Evolutionary conservation across 2,888 invertebrate genomes (phyloP).

Genomic region (Chaetoderma sp.): DNA sequence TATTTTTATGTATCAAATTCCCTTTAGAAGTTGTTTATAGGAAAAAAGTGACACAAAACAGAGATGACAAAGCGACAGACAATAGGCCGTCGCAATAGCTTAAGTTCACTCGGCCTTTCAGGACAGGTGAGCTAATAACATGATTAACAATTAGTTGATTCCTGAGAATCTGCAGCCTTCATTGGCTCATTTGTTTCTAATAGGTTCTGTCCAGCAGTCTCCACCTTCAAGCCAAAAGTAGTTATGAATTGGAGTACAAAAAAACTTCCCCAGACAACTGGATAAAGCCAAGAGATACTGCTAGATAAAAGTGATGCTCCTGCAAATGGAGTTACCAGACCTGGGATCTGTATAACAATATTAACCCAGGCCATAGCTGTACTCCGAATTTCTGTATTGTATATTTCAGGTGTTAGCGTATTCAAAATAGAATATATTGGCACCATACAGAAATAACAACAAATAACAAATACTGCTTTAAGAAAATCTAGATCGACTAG

Average conservation of each 20-base stretch:
- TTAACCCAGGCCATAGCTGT: slow-evolving; percentile 57
- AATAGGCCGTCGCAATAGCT: neutral
- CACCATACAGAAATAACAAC: slow-evolving; percentile 59
- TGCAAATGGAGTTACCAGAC: slow-evolving; percentile 52
- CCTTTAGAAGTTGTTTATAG: no score
- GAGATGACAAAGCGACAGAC: no score
- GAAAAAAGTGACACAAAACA: no score
- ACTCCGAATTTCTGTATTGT: slow-evolving; percentile 51
- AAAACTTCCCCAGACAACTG: slow-evolving; percentile 49
- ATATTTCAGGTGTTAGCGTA: slow-evolving; percentile 57
- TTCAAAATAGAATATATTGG: slow-evolving; percentile 59
- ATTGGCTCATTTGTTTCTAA: slow-evolving; percentile 28
- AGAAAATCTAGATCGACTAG: slow-evolving; percentile 43
- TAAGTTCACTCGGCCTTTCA: no score
- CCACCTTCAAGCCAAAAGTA: slow-evolving; percentile 44
- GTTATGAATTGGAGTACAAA: slow-evolving; percentile 48
- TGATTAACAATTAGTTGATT: neutral
- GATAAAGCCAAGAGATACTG: slow-evolving; percentile 52
- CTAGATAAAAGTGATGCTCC: slow-evolving; percentile 52
- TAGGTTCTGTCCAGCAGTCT: slow-evolving; percentile 49
- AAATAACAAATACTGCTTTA: slow-evolving; percentile 50
- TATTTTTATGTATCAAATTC: no score
- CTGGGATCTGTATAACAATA: slow-evolving; percentile 51
- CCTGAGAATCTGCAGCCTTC: neutral
- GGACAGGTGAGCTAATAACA: neutral